Evolutionary conservation across 2,888 invertebrate species (phyloP).

Genomic region (Marronus borbonicus): DNA sequence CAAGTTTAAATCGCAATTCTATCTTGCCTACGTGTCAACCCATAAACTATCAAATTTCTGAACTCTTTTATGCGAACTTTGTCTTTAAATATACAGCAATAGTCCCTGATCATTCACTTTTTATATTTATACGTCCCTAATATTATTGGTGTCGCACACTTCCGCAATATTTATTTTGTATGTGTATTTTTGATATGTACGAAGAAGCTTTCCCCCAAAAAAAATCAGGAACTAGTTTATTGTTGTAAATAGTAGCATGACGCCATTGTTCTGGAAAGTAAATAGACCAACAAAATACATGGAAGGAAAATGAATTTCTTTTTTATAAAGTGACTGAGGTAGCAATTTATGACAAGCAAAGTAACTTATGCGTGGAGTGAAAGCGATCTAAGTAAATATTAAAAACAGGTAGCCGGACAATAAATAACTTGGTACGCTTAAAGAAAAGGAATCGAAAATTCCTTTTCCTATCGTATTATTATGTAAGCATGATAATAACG

Average conservation of each 20-base stretch:
- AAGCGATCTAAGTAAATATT: conserved; percentile 20
- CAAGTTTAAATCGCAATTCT: too few relatives aligned
- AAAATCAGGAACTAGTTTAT: too few relatives aligned
- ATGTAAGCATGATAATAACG: background rate
- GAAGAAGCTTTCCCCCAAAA: background rate
- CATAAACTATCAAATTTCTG: too few relatives aligned
- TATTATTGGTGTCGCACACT: too few relatives aligned
- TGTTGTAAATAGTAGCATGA: conserved; percentile 15
- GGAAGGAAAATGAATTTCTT: conserved; percentile 38
- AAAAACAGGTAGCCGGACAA: background rate
- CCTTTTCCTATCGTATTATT: background rate
- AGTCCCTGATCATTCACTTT: too few relatives aligned
- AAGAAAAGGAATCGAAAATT: conserved; percentile 14
- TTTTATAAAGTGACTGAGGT: conserved; percentile 7
- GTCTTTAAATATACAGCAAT: too few relatives aligned
- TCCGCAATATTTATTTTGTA: too few relatives aligned
- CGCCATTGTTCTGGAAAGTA: conserved; percentile 20
- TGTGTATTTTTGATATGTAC: background rate
- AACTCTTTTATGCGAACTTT: too few relatives aligned
- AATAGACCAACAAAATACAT: conserved; percentile 35
- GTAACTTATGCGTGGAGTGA: conserved; percentile 15
- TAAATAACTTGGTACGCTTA: background rate
- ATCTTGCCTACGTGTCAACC: too few relatives aligned
- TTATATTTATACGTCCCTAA: too few relatives aligned
- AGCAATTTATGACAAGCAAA: background rate